phyloP scores from a whole-genome alignment of 2,113 vertebrate species.

The Podiceps cristatus region DNA sequence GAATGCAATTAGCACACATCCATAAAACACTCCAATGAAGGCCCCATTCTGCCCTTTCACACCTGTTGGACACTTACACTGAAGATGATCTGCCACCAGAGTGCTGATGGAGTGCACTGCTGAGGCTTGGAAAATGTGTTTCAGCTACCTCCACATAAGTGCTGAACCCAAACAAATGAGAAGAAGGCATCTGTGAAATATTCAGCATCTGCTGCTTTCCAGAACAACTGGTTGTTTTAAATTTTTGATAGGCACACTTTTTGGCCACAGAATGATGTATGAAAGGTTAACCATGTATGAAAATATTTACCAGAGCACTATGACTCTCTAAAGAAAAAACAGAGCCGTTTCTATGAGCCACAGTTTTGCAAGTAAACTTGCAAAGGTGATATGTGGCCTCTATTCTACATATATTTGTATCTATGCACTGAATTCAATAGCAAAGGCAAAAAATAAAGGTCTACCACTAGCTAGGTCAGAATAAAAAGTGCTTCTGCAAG shows the following conservation, averaged over 20 bases:
- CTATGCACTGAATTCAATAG: not conserved
- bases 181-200: slow-evolving; percentile 34
- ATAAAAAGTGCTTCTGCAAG: not conserved
- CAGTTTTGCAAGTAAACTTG: not conserved
- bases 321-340: not conserved
- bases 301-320: slow-evolving; percentile 56
- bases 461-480: not conserved
- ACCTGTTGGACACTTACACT: slow-evolving; percentile 23
- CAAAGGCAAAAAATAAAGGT: not conserved
- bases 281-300: slow-evolving; percentile 54
- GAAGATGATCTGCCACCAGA: not conserved
- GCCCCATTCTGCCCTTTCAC: not conserved
- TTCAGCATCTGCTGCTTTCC: slow-evolving; percentile 59
- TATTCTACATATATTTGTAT: not conserved
- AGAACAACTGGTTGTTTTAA: slow-evolving; percentile 49
- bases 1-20: slow-evolving; percentile 41
- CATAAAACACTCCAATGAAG: slow-evolving; percentile 15
- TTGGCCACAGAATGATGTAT: slow-evolving; percentile 32
- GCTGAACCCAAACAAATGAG: not conserved
- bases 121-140: not conserved
- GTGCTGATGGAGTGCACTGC: slow-evolving; percentile 37
- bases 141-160: not conserved
- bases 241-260: slow-evolving; percentile 53
- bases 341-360: not conserved
- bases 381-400: not conserved